A percentile compares a stretch with the other conserved stretches of the same genome.
Conservation (phyloP, 2,797 vertebrate genomes). For the Austrolebias charrua region DNA sequence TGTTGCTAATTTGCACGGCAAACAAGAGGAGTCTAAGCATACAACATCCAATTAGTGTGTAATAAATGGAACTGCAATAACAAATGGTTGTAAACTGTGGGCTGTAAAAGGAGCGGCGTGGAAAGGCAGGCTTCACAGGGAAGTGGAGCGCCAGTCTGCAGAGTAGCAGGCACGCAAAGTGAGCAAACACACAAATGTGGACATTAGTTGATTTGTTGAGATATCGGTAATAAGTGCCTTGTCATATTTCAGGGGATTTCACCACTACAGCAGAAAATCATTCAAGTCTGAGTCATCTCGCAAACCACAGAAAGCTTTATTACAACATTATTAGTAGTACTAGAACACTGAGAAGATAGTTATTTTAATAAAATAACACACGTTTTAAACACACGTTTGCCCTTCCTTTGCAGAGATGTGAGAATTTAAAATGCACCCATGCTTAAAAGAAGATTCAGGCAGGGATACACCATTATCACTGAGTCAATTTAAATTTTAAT, state of each 20-base stretch:
- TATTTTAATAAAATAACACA: background rate
- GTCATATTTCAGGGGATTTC: constrained; percentile 9
- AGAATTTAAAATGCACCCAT: too few species aligned
- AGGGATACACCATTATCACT: background rate
- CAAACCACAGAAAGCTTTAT: too few species aligned
- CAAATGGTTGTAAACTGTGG: constrained; percentile 45
- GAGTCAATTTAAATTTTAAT: constrained; percentile 6
- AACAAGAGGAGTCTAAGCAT: constrained; percentile 52
- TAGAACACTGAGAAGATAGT: too few species aligned
- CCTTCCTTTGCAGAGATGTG: background rate
- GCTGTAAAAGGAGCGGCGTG: constrained; percentile 47
- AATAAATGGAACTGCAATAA: constrained; percentile 67
- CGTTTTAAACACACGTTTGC: background rate
- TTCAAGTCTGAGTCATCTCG: background rate
- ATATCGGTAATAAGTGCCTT: constrained; percentile 9
- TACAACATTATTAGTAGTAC: too few species aligned
- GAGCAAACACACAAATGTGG: constrained; percentile 14
- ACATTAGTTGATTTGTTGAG: constrained; percentile 7
- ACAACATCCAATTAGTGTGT: constrained; percentile 54
- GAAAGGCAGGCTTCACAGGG: constrained; percentile 13
- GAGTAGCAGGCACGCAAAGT: constrained; percentile 17
- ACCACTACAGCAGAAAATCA: background rate
- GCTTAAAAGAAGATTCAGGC: background rate
- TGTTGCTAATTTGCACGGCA: constrained; percentile 55
- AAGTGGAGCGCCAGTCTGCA: constrained; percentile 16